Conservation (phyloP, 2,888 invertebrate genomes). For the Philereme vetulata region DNA sequence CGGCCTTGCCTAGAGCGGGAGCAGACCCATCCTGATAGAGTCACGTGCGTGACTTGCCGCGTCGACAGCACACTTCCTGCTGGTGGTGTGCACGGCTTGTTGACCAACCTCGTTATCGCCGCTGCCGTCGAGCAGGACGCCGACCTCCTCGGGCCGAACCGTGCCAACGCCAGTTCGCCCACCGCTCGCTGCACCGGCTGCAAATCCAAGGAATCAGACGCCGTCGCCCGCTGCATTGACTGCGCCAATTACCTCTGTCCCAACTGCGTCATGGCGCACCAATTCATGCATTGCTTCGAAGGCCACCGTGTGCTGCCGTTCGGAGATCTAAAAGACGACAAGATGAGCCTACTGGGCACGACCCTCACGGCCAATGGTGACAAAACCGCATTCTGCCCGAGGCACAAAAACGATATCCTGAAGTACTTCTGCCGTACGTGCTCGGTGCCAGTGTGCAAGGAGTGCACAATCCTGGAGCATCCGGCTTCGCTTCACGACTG, state of each 20-base stretch:
- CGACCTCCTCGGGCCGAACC: slow-evolving; percentile 75
- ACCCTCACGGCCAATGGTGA: slow-evolving; percentile 84
- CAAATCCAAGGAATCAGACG: slow-evolving; percentile 96
- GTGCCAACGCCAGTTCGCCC: slow-evolving; percentile 74
- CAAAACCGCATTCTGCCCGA: slow-evolving; percentile 89
- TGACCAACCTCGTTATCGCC: slow-evolving; percentile 86
- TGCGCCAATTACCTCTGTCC: slow-evolving; percentile 98
- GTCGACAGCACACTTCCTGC: slow-evolving; percentile 79
- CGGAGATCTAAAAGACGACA: slow-evolving; percentile 86
- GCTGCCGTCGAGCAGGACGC: slow-evolving; percentile 83
- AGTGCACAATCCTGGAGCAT: slow-evolving; percentile 96
- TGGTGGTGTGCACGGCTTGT: slow-evolving; percentile 86
- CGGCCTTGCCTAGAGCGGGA: slow-evolving; percentile 91
- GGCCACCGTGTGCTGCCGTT: slow-evolving; percentile 95
- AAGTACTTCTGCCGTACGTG: slow-evolving; percentile 98
- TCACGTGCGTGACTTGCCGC: slow-evolving; percentile 88
- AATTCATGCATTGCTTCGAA: slow-evolving; percentile 99
- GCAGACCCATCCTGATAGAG: slow-evolving; percentile 87
- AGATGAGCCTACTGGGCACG: slow-evolving; percentile 75
- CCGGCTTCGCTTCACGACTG: slow-evolving; percentile 92
- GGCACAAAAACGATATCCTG: slow-evolving; percentile 95
- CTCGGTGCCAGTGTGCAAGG: slow-evolving; percentile 96
- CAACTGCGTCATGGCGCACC: slow-evolving; percentile 99
- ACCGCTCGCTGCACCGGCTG: slow-evolving; percentile 95
- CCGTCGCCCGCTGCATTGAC: slow-evolving; percentile 97